phyloP scores from a whole-genome alignment of 2,113 vertebrate genomes.

The Anseranas semipalmata region DNA sequence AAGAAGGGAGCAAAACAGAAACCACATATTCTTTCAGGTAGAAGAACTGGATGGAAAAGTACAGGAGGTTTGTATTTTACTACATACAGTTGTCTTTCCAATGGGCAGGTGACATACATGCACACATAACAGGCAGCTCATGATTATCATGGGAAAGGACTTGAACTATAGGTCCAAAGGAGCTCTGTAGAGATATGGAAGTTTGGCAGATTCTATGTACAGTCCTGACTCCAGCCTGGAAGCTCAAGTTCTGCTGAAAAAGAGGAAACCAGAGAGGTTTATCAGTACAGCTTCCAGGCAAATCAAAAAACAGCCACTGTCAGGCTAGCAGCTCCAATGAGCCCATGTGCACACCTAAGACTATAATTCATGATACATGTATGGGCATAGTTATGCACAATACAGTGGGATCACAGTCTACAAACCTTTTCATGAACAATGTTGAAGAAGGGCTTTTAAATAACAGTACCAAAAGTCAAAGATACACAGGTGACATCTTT shows the following conservation, averaged over 20 bases:
- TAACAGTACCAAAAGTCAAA: neutral
- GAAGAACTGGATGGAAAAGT: neutral
- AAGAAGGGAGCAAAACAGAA: too few relatives aligned
- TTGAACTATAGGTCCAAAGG: neutral
- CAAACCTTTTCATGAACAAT: neutral
- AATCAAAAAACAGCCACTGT: neutral
- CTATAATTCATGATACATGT: neutral
- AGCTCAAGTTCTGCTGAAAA: neutral
- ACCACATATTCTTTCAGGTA: neutral
- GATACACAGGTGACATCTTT: neutral
- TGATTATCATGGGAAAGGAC: neutral
- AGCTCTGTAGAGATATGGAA: neutral
- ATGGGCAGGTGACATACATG: neutral
- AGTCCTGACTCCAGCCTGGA: neutral
- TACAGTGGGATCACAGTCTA: neutral
- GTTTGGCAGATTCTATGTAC: neutral
- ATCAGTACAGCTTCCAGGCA: neutral
- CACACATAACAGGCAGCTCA: neutral
- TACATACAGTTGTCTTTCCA: fast-evolving
- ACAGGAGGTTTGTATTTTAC: neutral
- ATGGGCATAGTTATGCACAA: neutral
- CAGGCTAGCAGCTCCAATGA: neutral
- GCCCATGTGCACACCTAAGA: neutral
- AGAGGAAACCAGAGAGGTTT: neutral
- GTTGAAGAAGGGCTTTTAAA: neutral